Evolutionary conservation across 1,140 invertebrate genomes (phyloP).

Genomic region (Physella acuta): DNA sequence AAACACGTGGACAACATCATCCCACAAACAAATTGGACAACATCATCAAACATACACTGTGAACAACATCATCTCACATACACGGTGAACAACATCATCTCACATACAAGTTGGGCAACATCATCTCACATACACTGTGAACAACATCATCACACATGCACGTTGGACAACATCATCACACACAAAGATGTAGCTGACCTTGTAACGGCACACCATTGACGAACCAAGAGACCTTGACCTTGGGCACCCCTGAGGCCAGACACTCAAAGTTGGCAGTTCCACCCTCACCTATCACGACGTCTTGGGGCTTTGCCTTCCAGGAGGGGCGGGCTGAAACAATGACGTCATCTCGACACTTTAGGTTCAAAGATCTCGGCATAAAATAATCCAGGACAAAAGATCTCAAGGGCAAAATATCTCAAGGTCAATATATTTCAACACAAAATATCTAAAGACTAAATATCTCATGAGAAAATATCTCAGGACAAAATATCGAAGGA

Average conservation of each 20-base stretch:
- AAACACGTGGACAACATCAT: not conserved
- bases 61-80: too few relatives aligned
- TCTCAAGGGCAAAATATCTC: too few relatives aligned
- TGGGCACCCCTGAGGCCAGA: not conserved
- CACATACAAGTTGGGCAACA: not conserved
- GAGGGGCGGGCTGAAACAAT: constrained; percentile 4
- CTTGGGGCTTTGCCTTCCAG: not conserved
- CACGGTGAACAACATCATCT: too few relatives aligned
- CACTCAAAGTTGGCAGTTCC: constrained; percentile 5
- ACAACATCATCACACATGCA: not conserved
- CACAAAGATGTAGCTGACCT: too few relatives aligned
- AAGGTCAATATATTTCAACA: too few relatives aligned
- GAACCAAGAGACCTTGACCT: not conserved
- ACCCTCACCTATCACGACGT: not conserved
- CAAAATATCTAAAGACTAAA: too few relatives aligned
- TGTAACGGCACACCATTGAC: constrained; percentile 3
- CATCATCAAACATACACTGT: too few relatives aligned
- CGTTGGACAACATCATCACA: not conserved
- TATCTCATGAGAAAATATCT: too few relatives aligned
- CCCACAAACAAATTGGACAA: not conserved
- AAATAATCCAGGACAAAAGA: too few relatives aligned
- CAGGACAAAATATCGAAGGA: too few relatives aligned
- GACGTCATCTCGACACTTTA: too few relatives aligned
- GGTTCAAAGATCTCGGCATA: too few relatives aligned
- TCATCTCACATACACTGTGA: not conserved